Conservation (phyloP, 2,888 invertebrate species). For the Geophilus truncorum region DNA sequence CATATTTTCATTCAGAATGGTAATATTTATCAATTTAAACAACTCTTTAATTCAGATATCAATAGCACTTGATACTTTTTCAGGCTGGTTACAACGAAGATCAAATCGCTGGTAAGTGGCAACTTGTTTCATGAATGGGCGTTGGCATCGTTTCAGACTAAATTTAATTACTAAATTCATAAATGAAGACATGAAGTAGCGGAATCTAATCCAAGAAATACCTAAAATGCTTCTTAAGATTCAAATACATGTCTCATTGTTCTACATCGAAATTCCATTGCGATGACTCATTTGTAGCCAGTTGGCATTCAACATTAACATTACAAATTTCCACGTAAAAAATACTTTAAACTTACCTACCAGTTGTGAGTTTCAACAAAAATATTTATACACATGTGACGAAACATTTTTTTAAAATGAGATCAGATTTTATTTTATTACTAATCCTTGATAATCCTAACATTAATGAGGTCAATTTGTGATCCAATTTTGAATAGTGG, state of each 20-base stretch:
- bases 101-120: slow-evolving; percentile 18
- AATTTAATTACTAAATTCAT: background rate
- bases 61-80: background rate
- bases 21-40: background rate
- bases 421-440: background rate
- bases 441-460: background rate
- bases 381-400: background rate
- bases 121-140: background rate
- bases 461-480: background rate
- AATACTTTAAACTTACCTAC: too few species aligned
- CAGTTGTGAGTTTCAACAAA: background rate
- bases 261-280: background rate
- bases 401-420: background rate
- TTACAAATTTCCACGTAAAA: too few species aligned
- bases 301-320: too few species aligned
- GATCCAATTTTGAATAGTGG: background rate
- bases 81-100: slow-evolving; percentile 30
- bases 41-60: background rate
- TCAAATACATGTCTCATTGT: background rate
- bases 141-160: background rate
- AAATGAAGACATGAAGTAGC: background rate
- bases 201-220: background rate
- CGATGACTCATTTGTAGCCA: background rate
- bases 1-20: too few species aligned
- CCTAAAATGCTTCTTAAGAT: background rate